Evolutionary conservation across 1,140 invertebrate genomes (phyloP).

Genomic region (Anoplolepis gracilipes): DNA sequence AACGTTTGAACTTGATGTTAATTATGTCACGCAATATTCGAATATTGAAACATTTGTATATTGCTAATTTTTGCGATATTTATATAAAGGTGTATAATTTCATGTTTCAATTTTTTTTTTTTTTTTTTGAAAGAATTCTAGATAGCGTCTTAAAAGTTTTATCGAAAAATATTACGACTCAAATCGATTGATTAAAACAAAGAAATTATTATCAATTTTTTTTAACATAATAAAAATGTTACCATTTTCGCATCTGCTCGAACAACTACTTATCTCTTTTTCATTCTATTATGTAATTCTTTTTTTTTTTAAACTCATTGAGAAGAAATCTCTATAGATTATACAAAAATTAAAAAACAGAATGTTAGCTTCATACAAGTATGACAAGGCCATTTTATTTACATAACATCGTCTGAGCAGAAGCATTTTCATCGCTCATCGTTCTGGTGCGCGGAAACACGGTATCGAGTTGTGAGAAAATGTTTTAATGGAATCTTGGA

Average conservation of each 20-base stretch:
- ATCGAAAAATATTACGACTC: neutral
- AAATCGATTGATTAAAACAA: neutral
- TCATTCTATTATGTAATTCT: neutral
- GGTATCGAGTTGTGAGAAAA: slow-evolving; percentile 21
- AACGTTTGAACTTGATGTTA: neutral
- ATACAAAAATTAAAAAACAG: neutral
- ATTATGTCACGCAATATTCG: neutral
- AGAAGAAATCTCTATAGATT: neutral
- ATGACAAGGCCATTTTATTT: neutral
- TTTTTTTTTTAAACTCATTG: neutral
- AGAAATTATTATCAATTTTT: neutral
- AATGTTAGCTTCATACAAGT: neutral
- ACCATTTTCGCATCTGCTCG: neutral
- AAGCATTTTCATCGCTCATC: slow-evolving; percentile 6
- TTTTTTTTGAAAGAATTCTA: neutral
- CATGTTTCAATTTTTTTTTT: neutral
- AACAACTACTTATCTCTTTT: neutral
- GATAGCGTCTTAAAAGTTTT: neutral
- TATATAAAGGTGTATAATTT: neutral
- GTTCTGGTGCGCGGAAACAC: slow-evolving; percentile 10
- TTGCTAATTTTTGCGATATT: neutral
- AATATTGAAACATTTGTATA: too few species aligned
- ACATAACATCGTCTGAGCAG: neutral
- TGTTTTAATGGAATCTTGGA: slow-evolving; percentile 30
- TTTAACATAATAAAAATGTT: neutral